Base-by-base conservation (phyloP, 2,113 vertebrate genomes). In the Eubucco bourcierii region DNA sequence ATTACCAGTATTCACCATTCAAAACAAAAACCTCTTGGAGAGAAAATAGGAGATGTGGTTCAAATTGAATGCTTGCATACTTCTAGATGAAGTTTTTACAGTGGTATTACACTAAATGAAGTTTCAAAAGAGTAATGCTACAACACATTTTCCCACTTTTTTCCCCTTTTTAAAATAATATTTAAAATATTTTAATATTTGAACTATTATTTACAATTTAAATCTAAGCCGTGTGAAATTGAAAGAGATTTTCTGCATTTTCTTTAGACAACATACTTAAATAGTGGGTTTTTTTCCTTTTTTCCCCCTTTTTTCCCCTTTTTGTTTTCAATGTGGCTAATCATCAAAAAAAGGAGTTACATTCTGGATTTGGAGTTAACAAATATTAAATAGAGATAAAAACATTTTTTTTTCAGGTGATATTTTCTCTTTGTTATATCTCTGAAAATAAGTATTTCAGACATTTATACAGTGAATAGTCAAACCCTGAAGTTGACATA, bases 161-260 rank as follows among this genome's bases (percentile, higher is more conserved):
- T 9, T 20, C 8, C 19, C 19, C 10, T 20, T 87, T 55, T 55
- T 90, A 82, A 73, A 7, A 76, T 86, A 29, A 73, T 55, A 76
- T 52, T 78, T 85, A 90, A 90, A 86, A 90, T 41, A 95, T 95
- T 95, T 96, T 95, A 95, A 73, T 87, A 80, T 82, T 47, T 29
- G 47, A 28, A 73, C 67, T 93, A 90, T 27, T 12, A 73, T 72
- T 23, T 18, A 55, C 76, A 74, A 19, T 79, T 81, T 58, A 74
- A 84, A 19, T 80, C 23, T 58, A 20, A 33, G 7, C 18, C 9
- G 37, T 29, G 7, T 56, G 66, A 83, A 85, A 84, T 74, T 66
- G 91, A 91, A 80, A 78, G 41, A 76, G 52, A 74, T 85, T 90
- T 21, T 63, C 15, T 3, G 5, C 39, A 4, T 47, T 91, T 87